phyloP scores from a whole-genome alignment of 2,113 vertebrate genomes.

The Eidolon helvum region DNA sequence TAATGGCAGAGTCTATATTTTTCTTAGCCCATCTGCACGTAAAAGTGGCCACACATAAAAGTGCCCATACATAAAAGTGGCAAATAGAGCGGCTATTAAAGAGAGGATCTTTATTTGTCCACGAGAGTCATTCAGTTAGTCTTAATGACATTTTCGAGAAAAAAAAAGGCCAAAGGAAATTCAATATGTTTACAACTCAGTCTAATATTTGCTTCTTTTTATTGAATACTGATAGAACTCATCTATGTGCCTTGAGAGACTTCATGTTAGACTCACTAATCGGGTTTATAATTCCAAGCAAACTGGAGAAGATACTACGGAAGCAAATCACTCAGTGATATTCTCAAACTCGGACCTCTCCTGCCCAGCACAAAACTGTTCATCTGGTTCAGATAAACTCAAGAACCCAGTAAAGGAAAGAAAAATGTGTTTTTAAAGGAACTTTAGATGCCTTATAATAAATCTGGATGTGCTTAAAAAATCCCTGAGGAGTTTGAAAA shows the following conservation, averaged over 20 bases:
- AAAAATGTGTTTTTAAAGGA: constrained; percentile 73
- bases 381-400: neutral
- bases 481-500: constrained; percentile 80
- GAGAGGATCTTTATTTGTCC: neutral
- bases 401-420: constrained; percentile 6
- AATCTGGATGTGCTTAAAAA: constrained; percentile 84
- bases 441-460: constrained; percentile 80
- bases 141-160: neutral
- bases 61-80: neutral
- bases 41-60: neutral
- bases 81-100: neutral
- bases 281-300: neutral
- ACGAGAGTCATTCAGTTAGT: neutral
- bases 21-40: neutral
- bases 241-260: neutral
- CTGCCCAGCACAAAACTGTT: neutral
- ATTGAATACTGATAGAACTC: neutral
- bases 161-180: neutral
- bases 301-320: neutral
- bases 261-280: neutral
- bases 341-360: neutral
- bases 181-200: neutral
- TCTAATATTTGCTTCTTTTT: neutral
- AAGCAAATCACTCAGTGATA: neutral
- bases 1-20: neutral